Evolutionary conservation across 1,140 invertebrate species (phyloP).

Genomic region (Drosophila leontia): DNA sequence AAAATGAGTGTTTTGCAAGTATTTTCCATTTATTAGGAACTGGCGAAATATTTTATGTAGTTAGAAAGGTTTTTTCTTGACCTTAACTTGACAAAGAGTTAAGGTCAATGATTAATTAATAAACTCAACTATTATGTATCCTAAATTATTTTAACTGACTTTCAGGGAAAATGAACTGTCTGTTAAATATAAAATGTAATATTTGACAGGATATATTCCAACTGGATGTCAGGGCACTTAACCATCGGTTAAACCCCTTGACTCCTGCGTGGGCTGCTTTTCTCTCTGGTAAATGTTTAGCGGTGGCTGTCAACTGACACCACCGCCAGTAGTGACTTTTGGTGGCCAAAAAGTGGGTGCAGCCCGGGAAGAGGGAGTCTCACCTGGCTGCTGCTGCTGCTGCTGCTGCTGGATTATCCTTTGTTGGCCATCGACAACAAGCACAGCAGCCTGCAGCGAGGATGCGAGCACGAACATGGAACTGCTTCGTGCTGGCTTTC

Average conservation of each 20-base stretch:
- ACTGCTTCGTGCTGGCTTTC: conserved; percentile 21
- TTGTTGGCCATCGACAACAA: conserved; percentile 79
- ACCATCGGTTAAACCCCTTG: not conserved
- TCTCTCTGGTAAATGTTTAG: conserved; percentile 11
- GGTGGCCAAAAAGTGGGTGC: conserved; percentile 57
- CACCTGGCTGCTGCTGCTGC: conserved; percentile 21
- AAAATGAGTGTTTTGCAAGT: not conserved
- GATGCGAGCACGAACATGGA: conserved; percentile 50
- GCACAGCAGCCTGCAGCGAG: conserved; percentile 16
- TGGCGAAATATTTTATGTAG: no score
- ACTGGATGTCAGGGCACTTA: not conserved
- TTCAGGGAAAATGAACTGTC: not conserved
- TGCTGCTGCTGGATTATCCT: conserved; percentile 68
- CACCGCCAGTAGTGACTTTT: conserved; percentile 27
- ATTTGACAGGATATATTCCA: not conserved
- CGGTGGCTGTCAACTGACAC: conserved; percentile 23
- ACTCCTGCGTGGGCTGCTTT: conserved; percentile 28
- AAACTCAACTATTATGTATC: no score
- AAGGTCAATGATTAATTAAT: no score
- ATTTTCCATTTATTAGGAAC: not conserved
- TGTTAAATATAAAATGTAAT: not conserved
- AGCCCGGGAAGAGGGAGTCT: conserved; percentile 42
- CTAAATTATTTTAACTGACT: not conserved
- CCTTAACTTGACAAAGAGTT: no score
- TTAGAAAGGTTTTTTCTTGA: no score